phyloP scores from a whole-genome alignment of 1,140 invertebrate species.

The Pseudobourletiella spinata region DNA sequence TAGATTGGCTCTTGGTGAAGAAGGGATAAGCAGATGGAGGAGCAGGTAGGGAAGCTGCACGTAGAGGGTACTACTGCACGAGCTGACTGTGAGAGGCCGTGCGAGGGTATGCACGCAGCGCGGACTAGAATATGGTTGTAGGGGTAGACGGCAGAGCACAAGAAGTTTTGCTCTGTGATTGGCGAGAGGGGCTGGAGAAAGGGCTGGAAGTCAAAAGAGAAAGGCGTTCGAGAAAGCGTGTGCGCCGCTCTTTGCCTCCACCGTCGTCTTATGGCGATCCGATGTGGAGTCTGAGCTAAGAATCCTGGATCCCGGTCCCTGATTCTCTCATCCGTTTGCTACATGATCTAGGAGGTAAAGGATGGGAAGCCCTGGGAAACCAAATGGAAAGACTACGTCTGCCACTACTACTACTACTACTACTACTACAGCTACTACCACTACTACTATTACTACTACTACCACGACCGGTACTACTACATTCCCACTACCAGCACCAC shows the following conservation, averaged over 20 bases:
- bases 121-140: no score
- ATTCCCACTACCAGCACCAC: no score
- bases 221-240: conserved; percentile 25
- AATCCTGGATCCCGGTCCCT: conserved; percentile 14
- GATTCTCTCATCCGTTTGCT: conserved; percentile 17
- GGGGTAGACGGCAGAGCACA: no score
- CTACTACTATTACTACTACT: neutral
- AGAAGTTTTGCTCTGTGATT: conserved; percentile 19
- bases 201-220: conserved; percentile 32
- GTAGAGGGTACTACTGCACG: no score
- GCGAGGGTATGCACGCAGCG: no score
- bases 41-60: neutral
- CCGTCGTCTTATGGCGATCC: neutral
- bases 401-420: neutral
- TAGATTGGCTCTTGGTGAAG: neutral
- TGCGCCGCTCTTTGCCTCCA: conserved; percentile 19
- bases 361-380: conserved; percentile 1
- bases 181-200: conserved; percentile 28
- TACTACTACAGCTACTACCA: neutral
- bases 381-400: neutral
- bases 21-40: neutral
- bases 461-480: no score
- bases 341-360: conserved; percentile 8
- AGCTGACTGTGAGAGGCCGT: no score
- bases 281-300: neutral